A percentile compares a stretch with the other conserved stretches of the same genome.
These are phyloP conservation scores for Amphiura filiformis DNA, from an alignment of 35 echinoderm and acorn worm species.

Conservation along the genomic window DNA sequence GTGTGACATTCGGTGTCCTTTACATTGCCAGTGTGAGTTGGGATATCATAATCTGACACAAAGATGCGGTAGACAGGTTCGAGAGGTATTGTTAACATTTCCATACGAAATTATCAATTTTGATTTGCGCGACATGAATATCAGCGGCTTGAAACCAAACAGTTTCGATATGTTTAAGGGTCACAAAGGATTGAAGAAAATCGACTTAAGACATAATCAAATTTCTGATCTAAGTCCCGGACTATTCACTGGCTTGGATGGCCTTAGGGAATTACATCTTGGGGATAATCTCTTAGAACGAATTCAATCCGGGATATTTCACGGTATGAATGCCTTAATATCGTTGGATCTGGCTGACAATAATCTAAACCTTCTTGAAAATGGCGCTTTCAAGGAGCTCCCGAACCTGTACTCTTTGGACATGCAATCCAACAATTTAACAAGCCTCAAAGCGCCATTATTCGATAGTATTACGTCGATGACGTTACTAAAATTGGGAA, in stretches of 20 bases:
- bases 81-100: neutral
- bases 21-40: neutral
- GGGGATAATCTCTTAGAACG: neutral
- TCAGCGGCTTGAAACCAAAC: neutral
- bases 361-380: neutral
- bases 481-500: neutral
- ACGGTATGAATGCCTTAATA: neutral
- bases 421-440: neutral
- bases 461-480: neutral
- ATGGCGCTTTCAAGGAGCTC: neutral
- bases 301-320: neutral
- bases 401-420: neutral
- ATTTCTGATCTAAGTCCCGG: neutral
- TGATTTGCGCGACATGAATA: neutral
- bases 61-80: neutral
- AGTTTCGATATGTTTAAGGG: neutral
- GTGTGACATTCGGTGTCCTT: neutral
- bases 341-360: neutral
- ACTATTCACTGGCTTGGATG: neutral
- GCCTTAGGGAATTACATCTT: neutral
- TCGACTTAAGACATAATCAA: neutral
- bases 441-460: neutral
- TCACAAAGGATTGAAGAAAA: neutral
- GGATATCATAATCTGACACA: neutral
- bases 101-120: neutral